A percentile compares a stretch with the other conserved stretches of the same genome.
phyloP scores from a whole-genome alignment of 2,113 vertebrate species.

The Camarhynchus parvulus region DNA sequence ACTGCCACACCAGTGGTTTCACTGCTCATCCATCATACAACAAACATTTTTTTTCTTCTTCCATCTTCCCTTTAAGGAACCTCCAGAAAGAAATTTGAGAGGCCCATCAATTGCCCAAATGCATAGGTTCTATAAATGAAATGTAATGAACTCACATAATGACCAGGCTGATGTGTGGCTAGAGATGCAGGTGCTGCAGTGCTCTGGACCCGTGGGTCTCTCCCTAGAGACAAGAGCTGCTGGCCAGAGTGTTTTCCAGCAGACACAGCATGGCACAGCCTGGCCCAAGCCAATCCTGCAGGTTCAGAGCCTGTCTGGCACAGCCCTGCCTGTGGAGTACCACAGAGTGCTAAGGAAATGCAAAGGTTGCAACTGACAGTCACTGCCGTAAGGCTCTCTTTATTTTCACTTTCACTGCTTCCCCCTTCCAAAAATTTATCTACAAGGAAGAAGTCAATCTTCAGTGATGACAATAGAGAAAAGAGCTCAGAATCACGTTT shows the following conservation, averaged over 20 bases:
- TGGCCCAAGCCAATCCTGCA: not conserved
- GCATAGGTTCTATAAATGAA: not conserved
- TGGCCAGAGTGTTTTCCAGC: not conserved
- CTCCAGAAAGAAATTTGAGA: not conserved
- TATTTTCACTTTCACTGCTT: not conserved
- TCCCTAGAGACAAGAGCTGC: not conserved
- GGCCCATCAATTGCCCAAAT: not conserved
- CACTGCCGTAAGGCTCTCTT: not conserved
- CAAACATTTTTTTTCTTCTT: not conserved
- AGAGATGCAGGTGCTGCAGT: not conserved
- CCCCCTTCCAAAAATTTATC: not conserved
- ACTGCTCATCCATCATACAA: rapidly evolving
- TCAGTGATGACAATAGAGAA: not conserved
- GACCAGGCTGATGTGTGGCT: not conserved
- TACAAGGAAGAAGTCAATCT: not conserved
- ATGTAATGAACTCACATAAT: not conserved
- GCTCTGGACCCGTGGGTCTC: not conserved
- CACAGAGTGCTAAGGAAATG: not conserved
- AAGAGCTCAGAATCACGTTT: not conserved
- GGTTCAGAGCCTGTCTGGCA: not conserved
- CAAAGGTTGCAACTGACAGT: not conserved
- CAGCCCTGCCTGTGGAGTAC: not conserved
- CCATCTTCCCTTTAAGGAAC: not conserved
- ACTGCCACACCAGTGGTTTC: not conserved
- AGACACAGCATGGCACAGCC: not conserved